Evolutionary conservation across 2,113 vertebrate species (phyloP).

Genomic region (Sebastes fasciatus): DNA sequence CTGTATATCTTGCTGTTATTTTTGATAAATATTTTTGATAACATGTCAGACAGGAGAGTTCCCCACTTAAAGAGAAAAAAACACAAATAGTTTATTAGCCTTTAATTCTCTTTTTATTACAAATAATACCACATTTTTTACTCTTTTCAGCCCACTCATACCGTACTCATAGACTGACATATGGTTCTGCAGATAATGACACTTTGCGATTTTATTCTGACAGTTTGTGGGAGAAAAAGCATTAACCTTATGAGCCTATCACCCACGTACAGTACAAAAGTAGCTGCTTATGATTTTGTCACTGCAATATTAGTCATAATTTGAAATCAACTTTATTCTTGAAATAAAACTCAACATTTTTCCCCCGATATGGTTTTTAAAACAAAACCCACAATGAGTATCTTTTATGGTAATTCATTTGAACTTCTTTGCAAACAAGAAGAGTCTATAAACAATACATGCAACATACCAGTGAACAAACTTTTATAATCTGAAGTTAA

Average conservation of each 20-base stretch:
- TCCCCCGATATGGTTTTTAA: not conserved
- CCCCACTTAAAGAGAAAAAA: not conserved
- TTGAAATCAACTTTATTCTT: not conserved
- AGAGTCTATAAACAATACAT: not conserved
- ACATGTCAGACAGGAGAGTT: not conserved
- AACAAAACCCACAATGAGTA: not conserved
- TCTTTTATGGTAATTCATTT: not conserved
- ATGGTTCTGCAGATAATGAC: not conserved
- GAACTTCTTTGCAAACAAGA: constrained; percentile 1
- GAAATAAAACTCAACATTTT: not conserved
- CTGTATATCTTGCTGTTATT: not conserved
- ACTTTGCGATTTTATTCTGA: not conserved
- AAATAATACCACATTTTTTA: not conserved
- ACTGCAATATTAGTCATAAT: not conserved
- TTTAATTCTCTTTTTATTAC: not conserved
- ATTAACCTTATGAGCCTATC: not conserved
- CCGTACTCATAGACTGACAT: not conserved
- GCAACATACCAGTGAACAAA: not conserved
- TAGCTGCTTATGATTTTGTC: constrained; percentile 3
- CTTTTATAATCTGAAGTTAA: constrained; percentile 10
- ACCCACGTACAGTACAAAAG: not conserved
- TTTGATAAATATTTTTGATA: not conserved
- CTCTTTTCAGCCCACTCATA: not conserved
- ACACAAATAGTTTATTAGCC: no score
- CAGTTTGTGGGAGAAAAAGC: not conserved